A percentile compares a stretch with the other conserved stretches of the same genome.
These are phyloP conservation scores for cattle (Bos taurus) DNA, from an alignment of 2,113 vertebrate species.

Conservation along the genomic window DNA sequence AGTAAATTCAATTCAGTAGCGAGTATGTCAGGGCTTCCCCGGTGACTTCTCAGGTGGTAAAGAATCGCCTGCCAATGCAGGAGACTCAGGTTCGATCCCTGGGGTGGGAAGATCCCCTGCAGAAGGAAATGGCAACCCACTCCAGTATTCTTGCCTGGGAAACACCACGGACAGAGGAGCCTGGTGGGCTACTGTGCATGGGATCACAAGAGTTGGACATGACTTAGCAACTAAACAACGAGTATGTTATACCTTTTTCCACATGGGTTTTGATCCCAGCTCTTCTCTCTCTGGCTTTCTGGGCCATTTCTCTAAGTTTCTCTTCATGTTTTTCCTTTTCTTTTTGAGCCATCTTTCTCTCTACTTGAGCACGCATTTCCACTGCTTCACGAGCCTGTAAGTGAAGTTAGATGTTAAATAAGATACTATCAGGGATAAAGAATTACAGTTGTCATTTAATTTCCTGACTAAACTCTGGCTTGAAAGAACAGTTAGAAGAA, in stretches of 20 bases:
- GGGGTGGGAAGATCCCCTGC: not conserved
- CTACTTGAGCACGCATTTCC: slow-evolving; percentile 98
- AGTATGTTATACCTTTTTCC: slow-evolving; percentile 87
- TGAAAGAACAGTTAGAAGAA: not conserved
- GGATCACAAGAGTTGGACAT: not conserved
- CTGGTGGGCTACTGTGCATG: not conserved
- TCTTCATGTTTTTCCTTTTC: slow-evolving; percentile 84
- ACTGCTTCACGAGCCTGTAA: slow-evolving; percentile 95
- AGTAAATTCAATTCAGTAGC: not conserved
- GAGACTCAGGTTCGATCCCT: not conserved
- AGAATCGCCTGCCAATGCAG: not conserved
- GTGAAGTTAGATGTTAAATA: not conserved
- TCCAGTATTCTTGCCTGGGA: not conserved
- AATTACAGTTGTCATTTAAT: not conserved
- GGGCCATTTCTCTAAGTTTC: slow-evolving; percentile 92
- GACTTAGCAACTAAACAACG: not conserved
- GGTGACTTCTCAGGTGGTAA: not conserved
- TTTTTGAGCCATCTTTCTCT: slow-evolving; percentile 99
- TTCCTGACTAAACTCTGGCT: not conserved
- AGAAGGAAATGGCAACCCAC: not conserved
- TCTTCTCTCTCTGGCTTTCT: slow-evolving; percentile 95
- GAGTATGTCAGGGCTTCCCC: not conserved
- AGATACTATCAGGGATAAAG: not conserved
- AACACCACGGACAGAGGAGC: not conserved
- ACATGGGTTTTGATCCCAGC: slow-evolving; percentile 96